Evolutionary conservation across 2,888 invertebrate genomes (phyloP), one percentile per base, ranked within the genome.

Genomic region (Pedicia rivosa): DNA sequence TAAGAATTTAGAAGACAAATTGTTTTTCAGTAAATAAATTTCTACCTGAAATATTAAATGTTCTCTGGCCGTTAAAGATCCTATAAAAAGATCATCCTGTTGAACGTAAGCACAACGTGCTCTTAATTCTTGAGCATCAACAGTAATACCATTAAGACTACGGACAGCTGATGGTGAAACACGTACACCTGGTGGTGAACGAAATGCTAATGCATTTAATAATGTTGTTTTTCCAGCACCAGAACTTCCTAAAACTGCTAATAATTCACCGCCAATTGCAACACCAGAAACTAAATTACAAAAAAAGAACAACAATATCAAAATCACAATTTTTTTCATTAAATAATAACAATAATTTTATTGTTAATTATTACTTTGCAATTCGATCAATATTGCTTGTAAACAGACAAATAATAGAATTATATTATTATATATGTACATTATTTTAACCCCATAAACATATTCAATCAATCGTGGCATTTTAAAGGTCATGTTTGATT

Each of bases 181-280:
- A 13, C 73, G 68, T 3, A 84, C 68, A 3, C 76, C 76, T 19
- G 70, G 65, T 0, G 74, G 66, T n/a, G 80, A 77, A 16, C 86
- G 72, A 56, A 81, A 83, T 5, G 88, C 90, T 43, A 95, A 57
- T 0, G 87, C 75, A 59, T 95, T 94, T 39, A 95, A 64, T 3
- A 95, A 70, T 0, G 92, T 94, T 0, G 94, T 92, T 64, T 95
- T 95, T 2, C 94, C 94, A 0, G 92, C 88, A 0, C 94, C 94
- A 19, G 83, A 84, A 1, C 84, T 79, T 1, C 90, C 90, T 74
- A 91, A 76, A 32, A 90, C 78, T 2, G 88, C 87, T 31, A 90
- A 62, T 19, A 90, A 60, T 54, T 90, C 87, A 1, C 88, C 88
- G 0, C 88, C 83, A 53, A 78, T 73, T 0, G 88, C 88, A 2